phyloP scores from a whole-genome alignment of 2,888 invertebrate genomes.

The Tanaodytes sp. region DNA sequence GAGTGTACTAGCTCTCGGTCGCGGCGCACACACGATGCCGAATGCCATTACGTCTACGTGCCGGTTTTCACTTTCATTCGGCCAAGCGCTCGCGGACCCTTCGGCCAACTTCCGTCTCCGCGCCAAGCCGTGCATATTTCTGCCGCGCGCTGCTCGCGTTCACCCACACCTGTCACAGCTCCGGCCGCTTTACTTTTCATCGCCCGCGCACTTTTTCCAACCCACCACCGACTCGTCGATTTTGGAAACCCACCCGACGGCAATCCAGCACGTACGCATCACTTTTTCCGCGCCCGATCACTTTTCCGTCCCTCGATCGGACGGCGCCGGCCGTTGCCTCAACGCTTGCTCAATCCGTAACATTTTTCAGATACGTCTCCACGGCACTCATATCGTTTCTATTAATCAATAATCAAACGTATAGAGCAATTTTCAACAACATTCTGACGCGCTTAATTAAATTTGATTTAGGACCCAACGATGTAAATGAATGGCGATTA shows the following conservation, averaged over 20 bases:
- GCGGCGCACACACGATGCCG: constrained; percentile 49
- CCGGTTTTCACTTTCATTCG: constrained; percentile 63
- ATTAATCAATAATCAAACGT: too few species aligned
- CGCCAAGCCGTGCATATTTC: constrained; percentile 49
- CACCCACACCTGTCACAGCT: constrained; percentile 59
- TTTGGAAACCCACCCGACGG: neutral
- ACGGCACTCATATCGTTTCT: too few species aligned
- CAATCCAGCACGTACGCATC: neutral
- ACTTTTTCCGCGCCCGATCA: neutral
- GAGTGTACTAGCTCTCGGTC: too few species aligned
- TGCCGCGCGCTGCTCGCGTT: constrained; percentile 46
- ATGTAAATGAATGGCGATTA: too few species aligned
- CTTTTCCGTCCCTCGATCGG: too few species aligned
- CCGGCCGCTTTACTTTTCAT: neutral
- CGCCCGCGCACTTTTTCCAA: neutral
- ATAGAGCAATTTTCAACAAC: too few species aligned
- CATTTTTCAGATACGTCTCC: too few species aligned
- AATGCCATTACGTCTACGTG: constrained; percentile 53
- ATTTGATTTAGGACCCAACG: too few species aligned
- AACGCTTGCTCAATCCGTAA: too few species aligned
- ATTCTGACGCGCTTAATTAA: too few species aligned
- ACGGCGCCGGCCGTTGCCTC: too few species aligned
- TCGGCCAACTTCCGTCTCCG: constrained; percentile 62
- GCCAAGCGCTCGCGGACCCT: constrained; percentile 56
- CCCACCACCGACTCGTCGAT: too few species aligned